Evolutionary conservation across 2,797 vertebrate genomes (phyloP).

Genomic region (Champsocephalus esox): DNA sequence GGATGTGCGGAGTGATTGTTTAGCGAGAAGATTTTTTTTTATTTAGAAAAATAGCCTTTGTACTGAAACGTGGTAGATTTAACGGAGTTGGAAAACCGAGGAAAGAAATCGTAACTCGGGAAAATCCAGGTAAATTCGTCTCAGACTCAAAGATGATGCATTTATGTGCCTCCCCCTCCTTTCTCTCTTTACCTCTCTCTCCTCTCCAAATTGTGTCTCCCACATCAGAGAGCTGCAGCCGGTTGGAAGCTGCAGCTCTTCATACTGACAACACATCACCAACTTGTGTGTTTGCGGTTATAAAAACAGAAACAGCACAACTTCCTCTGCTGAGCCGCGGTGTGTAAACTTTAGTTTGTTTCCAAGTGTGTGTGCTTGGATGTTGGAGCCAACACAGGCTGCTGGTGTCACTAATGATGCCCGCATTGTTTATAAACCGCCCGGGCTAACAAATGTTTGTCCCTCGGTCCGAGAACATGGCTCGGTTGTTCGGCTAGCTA

Average conservation of each 20-base stretch:
- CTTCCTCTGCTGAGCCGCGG: neutral
- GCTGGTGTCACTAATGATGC: constrained; percentile 32
- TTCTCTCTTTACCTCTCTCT: constrained; percentile 47
- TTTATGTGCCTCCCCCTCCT: constrained; percentile 35
- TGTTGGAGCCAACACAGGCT: constrained; percentile 11
- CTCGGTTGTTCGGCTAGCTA: neutral
- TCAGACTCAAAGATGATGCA: constrained; percentile 26
- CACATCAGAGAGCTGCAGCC: constrained; percentile 66
- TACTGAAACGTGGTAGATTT: constrained; percentile 46
- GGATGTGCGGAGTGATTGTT: constrained; percentile 88
- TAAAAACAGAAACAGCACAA: neutral
- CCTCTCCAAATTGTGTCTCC: constrained; percentile 67
- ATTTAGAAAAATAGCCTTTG: constrained; percentile 63
- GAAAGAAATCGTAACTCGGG: constrained; percentile 66
- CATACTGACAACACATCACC: constrained; percentile 28
- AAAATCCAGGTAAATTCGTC: constrained; percentile 77
- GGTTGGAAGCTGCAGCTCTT: constrained; percentile 54
- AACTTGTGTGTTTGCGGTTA: constrained; percentile 7
- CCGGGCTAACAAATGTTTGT: constrained; percentile 13
- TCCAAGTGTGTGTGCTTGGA: constrained; percentile 15
- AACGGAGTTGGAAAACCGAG: constrained; percentile 49
- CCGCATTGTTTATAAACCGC: constrained; percentile 76
- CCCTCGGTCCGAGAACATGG: neutral
- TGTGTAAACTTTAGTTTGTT: constrained; percentile 39
- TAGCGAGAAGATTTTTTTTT: constrained; percentile 82